Conservation (phyloP, 2,113 vertebrate genomes). For the Serilophus lunatus region DNA sequence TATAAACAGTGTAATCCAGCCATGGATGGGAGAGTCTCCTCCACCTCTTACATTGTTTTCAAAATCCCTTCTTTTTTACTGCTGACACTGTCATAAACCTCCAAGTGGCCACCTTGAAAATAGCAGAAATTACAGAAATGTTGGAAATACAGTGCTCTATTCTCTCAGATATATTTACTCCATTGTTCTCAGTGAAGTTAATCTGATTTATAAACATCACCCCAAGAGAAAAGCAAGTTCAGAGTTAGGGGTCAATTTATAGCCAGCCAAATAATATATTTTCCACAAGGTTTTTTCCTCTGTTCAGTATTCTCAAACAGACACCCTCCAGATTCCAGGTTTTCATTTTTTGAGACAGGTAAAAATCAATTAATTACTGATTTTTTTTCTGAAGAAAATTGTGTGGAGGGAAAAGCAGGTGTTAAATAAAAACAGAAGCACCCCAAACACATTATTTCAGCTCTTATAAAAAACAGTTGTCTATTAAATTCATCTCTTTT, state of each 20-base stretch:
- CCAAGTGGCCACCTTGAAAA: neutral
- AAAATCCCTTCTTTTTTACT: neutral
- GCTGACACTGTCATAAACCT: neutral
- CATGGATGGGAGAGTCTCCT: neutral
- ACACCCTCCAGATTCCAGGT: neutral
- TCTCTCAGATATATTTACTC: neutral
- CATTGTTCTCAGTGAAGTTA: neutral
- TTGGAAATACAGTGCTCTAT: neutral
- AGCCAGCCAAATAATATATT: neutral
- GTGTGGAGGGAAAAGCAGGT: neutral
- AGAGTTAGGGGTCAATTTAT: neutral
- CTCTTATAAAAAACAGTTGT: neutral
- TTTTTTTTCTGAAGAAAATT: neutral
- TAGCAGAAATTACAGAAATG: neutral
- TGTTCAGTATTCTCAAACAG: neutral
- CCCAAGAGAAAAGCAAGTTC: neutral
- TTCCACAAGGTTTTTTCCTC: constrained; percentile 1
- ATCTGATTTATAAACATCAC: neutral
- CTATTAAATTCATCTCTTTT: neutral
- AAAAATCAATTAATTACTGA: constrained; percentile 18
- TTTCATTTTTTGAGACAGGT: neutral
- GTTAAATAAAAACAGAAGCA: neutral
- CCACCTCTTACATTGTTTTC: neutral
- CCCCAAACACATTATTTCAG: neutral
- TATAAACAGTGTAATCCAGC: neutral